A percentile compares a stretch with the other conserved stretches of the same genome.
Evolutionary conservation across 2,888 invertebrate genomes (phyloP).

Genomic region (Colostygia pectinataria): DNA sequence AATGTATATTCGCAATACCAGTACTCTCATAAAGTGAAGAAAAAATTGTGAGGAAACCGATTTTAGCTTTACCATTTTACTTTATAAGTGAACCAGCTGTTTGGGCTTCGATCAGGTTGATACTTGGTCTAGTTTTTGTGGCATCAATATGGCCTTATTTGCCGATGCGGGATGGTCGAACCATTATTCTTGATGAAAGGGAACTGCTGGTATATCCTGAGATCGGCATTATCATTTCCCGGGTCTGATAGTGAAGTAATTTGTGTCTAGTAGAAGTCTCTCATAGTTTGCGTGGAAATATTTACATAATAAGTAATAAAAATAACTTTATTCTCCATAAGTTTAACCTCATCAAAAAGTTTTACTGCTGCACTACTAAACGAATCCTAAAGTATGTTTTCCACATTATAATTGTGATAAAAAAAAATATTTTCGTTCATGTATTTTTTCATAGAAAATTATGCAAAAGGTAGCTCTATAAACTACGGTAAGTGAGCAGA

Average conservation of each 20-base stretch:
- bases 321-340: no score
- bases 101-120: not conserved
- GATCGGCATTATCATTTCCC: conserved; percentile 26
- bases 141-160: conserved; percentile 30
- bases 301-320: no score
- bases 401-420: no score
- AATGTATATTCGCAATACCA: no score
- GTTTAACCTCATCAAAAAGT: no score
- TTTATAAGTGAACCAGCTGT: conserved; percentile 11
- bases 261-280: not conserved
- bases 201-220: conserved; percentile 27
- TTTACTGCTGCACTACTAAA: no score
- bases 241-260: conserved; percentile 10
- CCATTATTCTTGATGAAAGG: conserved; percentile 33
- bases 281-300: not conserved
- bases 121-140: conserved; percentile 27
- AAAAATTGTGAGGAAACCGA: no score
- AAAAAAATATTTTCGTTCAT: no score
- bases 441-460: no score
- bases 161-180: conserved; percentile 25
- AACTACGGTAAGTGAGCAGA: not conserved
- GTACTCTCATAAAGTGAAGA: no score
- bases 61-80: no score
- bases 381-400: no score
- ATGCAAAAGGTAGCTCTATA: not conserved